phyloP scores from a whole-genome alignment of 2,113 vertebrate species.

The Anoplopoma fimbria region DNA sequence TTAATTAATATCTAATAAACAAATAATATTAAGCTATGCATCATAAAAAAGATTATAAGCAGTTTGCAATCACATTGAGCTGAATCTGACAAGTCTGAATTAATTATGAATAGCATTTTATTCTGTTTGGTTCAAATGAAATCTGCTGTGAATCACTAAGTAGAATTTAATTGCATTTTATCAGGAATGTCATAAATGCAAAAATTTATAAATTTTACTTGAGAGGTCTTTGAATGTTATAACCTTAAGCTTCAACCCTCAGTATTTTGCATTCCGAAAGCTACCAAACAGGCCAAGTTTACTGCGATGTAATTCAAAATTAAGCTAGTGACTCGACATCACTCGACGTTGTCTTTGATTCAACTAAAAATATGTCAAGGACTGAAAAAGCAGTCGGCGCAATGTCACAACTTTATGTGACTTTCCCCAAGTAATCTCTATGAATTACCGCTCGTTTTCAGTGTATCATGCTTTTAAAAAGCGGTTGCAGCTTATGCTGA shows the following conservation, averaged over 20 bases:
- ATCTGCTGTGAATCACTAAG: background rate
- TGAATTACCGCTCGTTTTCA: no score
- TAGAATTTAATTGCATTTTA: background rate
- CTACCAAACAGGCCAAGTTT: no score
- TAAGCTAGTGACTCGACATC: no score
- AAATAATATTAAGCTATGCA: background rate
- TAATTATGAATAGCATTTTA: background rate
- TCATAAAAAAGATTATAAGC: background rate
- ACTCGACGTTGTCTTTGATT: no score
- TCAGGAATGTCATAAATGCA: background rate
- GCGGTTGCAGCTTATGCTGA: no score
- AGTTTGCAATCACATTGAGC: background rate
- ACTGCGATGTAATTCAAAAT: no score
- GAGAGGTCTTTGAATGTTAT: background rate
- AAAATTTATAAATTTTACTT: background rate
- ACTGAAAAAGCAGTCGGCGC: no score
- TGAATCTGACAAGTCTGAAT: background rate
- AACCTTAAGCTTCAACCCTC: background rate
- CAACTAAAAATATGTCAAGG: no score
- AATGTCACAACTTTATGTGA: no score
- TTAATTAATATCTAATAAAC: background rate
- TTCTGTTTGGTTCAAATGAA: background rate
- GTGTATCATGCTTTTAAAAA: no score
- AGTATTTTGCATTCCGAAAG: background rate
- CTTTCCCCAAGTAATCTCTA: no score